Conservation (phyloP, 1,140 invertebrate species). For the Meloidogyne exigua region DNA sequence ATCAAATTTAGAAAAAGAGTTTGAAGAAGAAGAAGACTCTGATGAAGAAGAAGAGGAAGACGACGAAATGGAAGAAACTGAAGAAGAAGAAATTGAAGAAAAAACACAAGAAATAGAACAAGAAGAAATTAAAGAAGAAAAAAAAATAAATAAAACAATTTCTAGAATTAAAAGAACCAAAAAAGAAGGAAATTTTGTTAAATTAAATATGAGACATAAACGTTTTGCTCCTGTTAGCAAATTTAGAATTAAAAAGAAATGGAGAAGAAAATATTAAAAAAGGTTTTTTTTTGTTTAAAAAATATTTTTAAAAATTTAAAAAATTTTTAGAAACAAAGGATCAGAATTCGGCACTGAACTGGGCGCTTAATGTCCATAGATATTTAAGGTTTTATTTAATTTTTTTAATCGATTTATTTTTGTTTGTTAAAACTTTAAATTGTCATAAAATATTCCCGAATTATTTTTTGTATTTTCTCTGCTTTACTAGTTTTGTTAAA, state of each 20-base stretch:
- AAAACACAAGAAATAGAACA: background rate
- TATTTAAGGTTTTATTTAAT: no score
- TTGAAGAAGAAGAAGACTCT: background rate
- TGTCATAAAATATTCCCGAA: no score
- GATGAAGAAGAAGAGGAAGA: background rate
- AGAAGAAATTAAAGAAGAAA: background rate
- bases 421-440: no score
- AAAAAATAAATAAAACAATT: background rate
- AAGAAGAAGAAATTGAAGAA: background rate
- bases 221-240: background rate
- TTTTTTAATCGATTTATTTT: no score
- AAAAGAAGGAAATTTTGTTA: background rate
- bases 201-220: background rate
- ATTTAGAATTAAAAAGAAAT: slow-evolving; percentile 1
- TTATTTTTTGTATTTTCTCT: no score
- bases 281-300: background rate
- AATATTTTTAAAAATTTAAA: no score
- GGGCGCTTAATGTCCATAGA: no score
- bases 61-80: background rate
- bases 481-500: no score
- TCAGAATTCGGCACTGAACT: no score
- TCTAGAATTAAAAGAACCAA: background rate
- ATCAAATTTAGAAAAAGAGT: background rate
- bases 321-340: no score
- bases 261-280: background rate